phyloP scores from a whole-genome alignment of 2,888 invertebrate genomes.

The Troglohyphantes excavatus region DNA sequence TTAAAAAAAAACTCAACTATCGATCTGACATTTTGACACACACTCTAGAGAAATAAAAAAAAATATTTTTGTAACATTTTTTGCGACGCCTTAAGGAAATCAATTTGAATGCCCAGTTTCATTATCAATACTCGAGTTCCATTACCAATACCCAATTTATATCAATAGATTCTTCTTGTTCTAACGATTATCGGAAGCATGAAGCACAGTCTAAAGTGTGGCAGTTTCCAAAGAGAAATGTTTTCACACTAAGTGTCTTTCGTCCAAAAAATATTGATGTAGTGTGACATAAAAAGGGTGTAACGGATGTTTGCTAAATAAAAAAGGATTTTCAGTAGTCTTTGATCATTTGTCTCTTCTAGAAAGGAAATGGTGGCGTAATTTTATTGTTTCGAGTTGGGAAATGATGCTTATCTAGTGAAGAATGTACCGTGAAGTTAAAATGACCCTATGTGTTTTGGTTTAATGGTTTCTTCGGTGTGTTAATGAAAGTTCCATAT shows the following conservation, averaged over 20 bases:
- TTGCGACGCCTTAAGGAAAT: background rate
- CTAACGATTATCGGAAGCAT: slow-evolving; percentile 10
- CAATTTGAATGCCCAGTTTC: slow-evolving; percentile 13
- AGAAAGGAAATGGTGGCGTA: background rate
- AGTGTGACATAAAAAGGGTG: background rate
- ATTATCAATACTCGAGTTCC: slow-evolving; percentile 15
- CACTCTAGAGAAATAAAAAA: background rate
- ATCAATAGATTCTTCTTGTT: slow-evolving; percentile 3
- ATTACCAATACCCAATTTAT: slow-evolving; percentile 18
- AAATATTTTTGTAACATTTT: background rate
- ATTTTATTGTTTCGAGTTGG: background rate
- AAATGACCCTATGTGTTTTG: background rate
- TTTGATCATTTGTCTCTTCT: background rate
- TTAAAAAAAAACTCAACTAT: background rate
- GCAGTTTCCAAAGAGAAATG: background rate
- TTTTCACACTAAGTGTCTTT: background rate
- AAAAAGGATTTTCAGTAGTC: background rate
- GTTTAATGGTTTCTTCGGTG: background rate
- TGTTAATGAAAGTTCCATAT: background rate
- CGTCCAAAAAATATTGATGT: background rate
- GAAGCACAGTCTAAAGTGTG: background rate
- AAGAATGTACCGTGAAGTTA: background rate
- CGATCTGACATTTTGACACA: background rate
- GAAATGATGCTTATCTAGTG: background rate
- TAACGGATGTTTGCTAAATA: background rate